phyloP scores from a whole-genome alignment of 1,140 invertebrate species.

The Platyura marginata region DNA sequence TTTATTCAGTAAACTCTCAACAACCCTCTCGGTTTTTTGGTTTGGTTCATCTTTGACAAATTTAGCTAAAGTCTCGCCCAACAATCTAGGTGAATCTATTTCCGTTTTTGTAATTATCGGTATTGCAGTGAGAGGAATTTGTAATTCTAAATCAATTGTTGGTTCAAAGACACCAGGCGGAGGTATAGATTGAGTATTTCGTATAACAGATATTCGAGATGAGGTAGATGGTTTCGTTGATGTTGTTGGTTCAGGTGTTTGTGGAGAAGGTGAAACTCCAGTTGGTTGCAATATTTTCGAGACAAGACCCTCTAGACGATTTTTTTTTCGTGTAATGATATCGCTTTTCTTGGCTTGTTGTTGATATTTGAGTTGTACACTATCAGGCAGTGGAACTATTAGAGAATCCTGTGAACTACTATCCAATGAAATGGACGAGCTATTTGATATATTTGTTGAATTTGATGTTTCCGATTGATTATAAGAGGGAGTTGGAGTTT shows the following conservation, averaged over 20 bases:
- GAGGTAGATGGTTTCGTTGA: not conserved
- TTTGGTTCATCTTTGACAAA: slow-evolving; percentile 8
- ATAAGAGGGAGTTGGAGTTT: slow-evolving; percentile 15
- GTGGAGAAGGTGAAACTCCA: slow-evolving; percentile 9
- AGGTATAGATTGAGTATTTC: slow-evolving; percentile 5
- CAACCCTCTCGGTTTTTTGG: slow-evolving; percentile 14
- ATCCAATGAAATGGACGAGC: slow-evolving; percentile 5
- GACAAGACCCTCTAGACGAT: slow-evolving; percentile 31
- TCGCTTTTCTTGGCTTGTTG: slow-evolving; percentile 27
- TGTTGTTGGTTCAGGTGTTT: slow-evolving; percentile 13
- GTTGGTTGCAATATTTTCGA: slow-evolving; percentile 16
- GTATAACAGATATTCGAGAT: not conserved
- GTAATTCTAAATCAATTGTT: slow-evolving; percentile 38
- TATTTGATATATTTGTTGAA: slow-evolving; percentile 1
- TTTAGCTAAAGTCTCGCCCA: slow-evolving; percentile 12
- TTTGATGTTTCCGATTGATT: slow-evolving; percentile 7
- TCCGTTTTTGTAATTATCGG: slow-evolving; percentile 20
- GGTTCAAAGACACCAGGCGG: slow-evolving; percentile 43
- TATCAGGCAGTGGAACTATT: slow-evolving; percentile 25
- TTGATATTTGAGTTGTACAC: slow-evolving; percentile 24
- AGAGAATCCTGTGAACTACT: slow-evolving; percentile 16
- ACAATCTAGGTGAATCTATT: slow-evolving; percentile 15
- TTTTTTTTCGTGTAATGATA: slow-evolving; percentile 34
- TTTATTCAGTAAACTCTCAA: slow-evolving; percentile 18
- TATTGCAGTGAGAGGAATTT: slow-evolving; percentile 35